A percentile compares a stretch with the other conserved stretches of the same genome.
Conservation (phyloP, 1,140 invertebrate species). For the Eupeodes corollae region DNA sequence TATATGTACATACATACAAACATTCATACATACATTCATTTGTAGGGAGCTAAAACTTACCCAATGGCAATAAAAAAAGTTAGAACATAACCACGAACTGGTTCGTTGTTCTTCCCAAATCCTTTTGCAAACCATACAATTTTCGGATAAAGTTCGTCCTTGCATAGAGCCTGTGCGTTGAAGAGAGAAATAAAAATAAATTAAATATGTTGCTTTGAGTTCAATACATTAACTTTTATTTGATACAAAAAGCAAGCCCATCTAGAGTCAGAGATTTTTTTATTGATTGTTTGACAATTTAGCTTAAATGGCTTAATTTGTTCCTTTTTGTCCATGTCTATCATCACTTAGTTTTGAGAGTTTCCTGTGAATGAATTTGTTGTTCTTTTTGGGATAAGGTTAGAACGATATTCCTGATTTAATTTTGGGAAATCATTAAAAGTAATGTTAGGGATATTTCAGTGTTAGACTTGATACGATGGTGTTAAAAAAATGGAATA, state of each 20-base stretch:
- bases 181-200: no score
- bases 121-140: slow-evolving; percentile 87
- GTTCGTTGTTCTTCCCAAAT: slow-evolving; percentile 83
- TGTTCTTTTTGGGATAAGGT: no score
- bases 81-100: slow-evolving; percentile 80
- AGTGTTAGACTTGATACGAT: no score
- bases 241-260: not conserved
- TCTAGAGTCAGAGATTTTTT: not conserved
- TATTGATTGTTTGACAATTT: not conserved
- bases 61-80: slow-evolving; percentile 80
- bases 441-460: no score
- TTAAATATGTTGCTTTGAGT: not conserved
- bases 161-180: slow-evolving; percentile 64
- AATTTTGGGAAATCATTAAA: no score
- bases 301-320: no score
- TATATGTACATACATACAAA: not conserved
- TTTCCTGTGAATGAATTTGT: no score
- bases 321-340: no score
- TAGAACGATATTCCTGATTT: no score
- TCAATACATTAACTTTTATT: not conserved
- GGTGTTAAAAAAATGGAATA: no score
- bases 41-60: slow-evolving; percentile 54
- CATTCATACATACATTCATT: no score
- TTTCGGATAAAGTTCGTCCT: slow-evolving; percentile 90
- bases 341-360: no score